phyloP scores from a whole-genome alignment of 2,888 invertebrate genomes.

The Parnassius orleans region DNA sequence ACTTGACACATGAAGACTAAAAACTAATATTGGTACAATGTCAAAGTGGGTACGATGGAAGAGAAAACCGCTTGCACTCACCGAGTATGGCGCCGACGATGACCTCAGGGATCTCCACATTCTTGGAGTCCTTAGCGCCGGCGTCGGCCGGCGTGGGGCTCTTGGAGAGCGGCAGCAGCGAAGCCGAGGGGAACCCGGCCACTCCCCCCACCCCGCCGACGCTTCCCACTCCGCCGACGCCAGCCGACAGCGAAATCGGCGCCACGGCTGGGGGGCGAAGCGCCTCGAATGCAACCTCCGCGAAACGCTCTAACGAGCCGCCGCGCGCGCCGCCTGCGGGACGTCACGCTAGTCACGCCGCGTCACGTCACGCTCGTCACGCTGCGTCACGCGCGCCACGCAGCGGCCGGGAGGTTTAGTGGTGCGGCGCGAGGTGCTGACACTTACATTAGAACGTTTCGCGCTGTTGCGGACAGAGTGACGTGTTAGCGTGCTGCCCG shows the following conservation, averaged over 20 bases:
- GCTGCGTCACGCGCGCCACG: conserved; percentile 27
- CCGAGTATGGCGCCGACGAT: conserved; percentile 98
- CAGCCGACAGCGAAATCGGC: conserved; percentile 91
- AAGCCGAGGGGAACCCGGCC: conserved; percentile 85
- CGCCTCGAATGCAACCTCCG: conserved; percentile 88
- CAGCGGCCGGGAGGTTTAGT: conserved; percentile 25
- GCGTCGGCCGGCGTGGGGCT: conserved; percentile 89
- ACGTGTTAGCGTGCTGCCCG: conserved; percentile 40
- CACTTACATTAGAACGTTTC: conserved; percentile 69
- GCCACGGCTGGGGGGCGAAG: conserved; percentile 84
- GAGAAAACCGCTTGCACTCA: conserved; percentile 52
- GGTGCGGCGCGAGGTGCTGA: conserved; percentile 26
- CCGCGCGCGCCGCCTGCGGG: conserved; percentile 72
- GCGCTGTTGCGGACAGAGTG: conserved; percentile 62
- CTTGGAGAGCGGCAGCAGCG: conserved; percentile 89
- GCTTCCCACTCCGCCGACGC: conserved; percentile 70
- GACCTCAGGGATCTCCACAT: conserved; percentile 96
- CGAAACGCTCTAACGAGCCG: conserved; percentile 87
- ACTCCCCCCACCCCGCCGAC: conserved; percentile 65
- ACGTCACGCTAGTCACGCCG: conserved; percentile 56
- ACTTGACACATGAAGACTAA: no score
- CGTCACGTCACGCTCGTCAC: conserved; percentile 27
- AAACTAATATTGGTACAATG: no score
- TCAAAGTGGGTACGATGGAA: no score
- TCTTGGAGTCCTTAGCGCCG: conserved; percentile 90